Evolutionary conservation across 1,140 invertebrate genomes (phyloP).

Genomic region (Varroa destructor): DNA sequence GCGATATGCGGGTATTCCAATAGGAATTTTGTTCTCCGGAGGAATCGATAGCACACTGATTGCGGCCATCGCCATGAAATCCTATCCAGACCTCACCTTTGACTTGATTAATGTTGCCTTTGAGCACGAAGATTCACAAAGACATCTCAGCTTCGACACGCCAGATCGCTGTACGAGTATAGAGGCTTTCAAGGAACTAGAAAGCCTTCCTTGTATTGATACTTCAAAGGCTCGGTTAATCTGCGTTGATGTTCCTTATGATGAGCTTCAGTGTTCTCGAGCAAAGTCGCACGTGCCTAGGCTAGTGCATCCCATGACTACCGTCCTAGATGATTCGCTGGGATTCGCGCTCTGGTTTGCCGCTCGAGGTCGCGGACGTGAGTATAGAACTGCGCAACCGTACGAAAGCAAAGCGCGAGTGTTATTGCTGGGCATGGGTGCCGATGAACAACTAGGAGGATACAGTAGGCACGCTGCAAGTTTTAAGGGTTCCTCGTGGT

Average conservation of each 20-base stretch:
- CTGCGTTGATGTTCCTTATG: slow-evolving; percentile 28
- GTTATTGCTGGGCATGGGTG: slow-evolving; percentile 78
- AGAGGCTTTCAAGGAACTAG: slow-evolving; percentile 57
- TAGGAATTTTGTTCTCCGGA: slow-evolving; percentile 82
- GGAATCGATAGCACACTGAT: slow-evolving; percentile 85
- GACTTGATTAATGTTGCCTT: slow-evolving; percentile 97
- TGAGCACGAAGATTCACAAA: slow-evolving; percentile 41
- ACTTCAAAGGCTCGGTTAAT: slow-evolving; percentile 38
- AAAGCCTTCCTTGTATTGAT: slow-evolving; percentile 53
- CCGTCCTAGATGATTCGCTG: slow-evolving; percentile 88
- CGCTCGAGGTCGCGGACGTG: slow-evolving; percentile 52
- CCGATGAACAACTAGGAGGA: slow-evolving; percentile 90
- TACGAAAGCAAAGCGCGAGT: slow-evolving; percentile 45
- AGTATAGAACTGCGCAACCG: not conserved
- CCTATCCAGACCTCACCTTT: slow-evolving; percentile 58
- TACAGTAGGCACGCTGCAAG: slow-evolving; percentile 71
- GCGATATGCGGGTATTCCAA: slow-evolving; percentile 43
- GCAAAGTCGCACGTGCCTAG: slow-evolving; percentile 51
- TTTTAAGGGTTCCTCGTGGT: slow-evolving; percentile 51
- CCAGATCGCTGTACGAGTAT: slow-evolving; percentile 67
- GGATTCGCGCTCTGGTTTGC: slow-evolving; percentile 91
- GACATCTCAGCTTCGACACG: slow-evolving; percentile 44
- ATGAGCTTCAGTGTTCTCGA: slow-evolving; percentile 30
- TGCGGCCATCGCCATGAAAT: slow-evolving; percentile 60
- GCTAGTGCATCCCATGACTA: slow-evolving; percentile 65